These are phyloP conservation scores for Platysternon megacephalum DNA, from an alignment of 2,113 vertebrate species.

Conservation along the genomic window DNA sequence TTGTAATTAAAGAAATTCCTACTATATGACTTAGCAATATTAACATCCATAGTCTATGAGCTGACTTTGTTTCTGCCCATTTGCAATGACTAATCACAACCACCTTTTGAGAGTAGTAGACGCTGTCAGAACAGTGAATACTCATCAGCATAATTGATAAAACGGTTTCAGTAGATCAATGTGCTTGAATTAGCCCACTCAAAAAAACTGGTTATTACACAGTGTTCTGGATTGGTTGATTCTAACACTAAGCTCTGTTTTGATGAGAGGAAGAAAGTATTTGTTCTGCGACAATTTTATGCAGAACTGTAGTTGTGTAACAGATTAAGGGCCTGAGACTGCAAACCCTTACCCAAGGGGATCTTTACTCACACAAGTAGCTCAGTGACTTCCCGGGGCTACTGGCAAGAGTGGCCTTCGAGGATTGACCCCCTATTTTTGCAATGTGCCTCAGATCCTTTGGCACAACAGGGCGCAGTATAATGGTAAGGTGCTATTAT, in stretches of 20 bases:
- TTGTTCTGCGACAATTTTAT: fast-evolving
- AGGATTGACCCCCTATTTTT: not conserved
- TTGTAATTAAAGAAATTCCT: not conserved
- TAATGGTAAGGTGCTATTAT: not conserved
- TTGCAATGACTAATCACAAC: not conserved
- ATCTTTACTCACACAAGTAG: not conserved
- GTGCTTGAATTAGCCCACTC: fast-evolving
- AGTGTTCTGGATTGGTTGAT: not conserved
- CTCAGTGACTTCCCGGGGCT: fast-evolving
- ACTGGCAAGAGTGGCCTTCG: not conserved
- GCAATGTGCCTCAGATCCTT: fast-evolving
- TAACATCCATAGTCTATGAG: not conserved
- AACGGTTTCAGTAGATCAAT: fast-evolving
- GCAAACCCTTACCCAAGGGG: not conserved
- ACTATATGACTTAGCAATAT: fast-evolving
- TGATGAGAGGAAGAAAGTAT: not conserved
- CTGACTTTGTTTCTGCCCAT: not conserved
- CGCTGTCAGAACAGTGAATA: not conserved
- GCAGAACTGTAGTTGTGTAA: fast-evolving
- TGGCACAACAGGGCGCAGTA: not conserved
- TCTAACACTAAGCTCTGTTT: not conserved
- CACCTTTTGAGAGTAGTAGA: not conserved
- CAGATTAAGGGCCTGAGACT: not conserved
- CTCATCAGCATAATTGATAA: not conserved
- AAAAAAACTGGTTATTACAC: no score